These are phyloP conservation scores for Agonopterix alstromeriana DNA, from an alignment of 2,888 invertebrate genomes.

Conservation along the genomic window DNA sequence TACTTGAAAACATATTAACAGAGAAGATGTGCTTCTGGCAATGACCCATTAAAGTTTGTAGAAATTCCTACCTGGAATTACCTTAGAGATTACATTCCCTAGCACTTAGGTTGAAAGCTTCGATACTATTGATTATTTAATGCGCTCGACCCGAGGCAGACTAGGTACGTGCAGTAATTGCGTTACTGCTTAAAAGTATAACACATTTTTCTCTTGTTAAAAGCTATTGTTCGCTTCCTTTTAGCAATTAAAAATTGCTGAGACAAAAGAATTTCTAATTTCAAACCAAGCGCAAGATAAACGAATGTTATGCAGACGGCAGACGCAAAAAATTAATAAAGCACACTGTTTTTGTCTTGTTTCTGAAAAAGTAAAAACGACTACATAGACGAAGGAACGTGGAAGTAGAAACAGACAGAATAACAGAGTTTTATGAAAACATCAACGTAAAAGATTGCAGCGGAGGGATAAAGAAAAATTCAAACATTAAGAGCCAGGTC, in stretches of 20 bases:
- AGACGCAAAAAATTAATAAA: slow-evolving; percentile 41
- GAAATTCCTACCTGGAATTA: too few species aligned
- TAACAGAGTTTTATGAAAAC: too few species aligned
- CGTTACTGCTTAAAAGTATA: background rate
- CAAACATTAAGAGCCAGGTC: too few species aligned
- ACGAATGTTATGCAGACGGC: slow-evolving; percentile 51
- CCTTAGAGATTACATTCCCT: background rate
- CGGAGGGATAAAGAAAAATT: too few species aligned
- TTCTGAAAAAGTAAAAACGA: slow-evolving; percentile 23
- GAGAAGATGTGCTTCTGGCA: too few species aligned
- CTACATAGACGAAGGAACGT: slow-evolving; percentile 7
- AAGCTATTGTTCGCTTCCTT: slow-evolving; percentile 48
- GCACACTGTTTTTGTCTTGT: slow-evolving; percentile 42
- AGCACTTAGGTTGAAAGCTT: background rate
- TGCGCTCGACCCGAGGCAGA: background rate
- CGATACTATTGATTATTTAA: background rate
- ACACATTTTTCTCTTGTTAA: slow-evolving; percentile 33
- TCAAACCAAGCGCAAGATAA: slow-evolving; percentile 54
- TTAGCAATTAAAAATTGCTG: slow-evolving; percentile 55
- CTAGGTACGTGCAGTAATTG: background rate
- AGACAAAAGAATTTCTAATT: slow-evolving; percentile 70
- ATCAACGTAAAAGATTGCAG: too few species aligned
- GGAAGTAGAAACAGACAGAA: background rate
- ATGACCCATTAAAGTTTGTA: too few species aligned
- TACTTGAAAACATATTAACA: too few species aligned